These are phyloP conservation scores for Neoascia interrupta DNA, from an alignment of 2,888 invertebrate genomes.

Conservation along the genomic window DNA sequence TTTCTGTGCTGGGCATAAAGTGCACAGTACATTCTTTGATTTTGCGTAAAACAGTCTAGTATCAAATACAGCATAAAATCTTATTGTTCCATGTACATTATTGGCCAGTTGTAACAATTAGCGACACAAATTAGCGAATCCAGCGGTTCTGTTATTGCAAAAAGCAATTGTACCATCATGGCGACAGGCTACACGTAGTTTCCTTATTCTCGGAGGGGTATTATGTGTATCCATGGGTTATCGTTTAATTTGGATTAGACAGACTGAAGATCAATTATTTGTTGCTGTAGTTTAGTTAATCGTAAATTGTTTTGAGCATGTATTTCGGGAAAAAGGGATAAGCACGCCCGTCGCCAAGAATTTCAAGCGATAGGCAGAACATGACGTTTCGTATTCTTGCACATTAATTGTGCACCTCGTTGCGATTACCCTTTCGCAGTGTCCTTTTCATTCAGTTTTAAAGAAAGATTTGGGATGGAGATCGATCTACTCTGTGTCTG, in stretches of 20 bases:
- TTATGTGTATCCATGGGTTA: conserved; percentile 1
- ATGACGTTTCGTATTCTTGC: conserved; percentile 98
- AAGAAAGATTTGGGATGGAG: too few species aligned
- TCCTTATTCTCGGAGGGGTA: not conserved
- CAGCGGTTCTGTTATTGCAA: conserved; percentile 26
- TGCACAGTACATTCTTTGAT: too few species aligned
- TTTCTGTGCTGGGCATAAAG: conserved; percentile 32
- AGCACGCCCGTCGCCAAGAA: conserved; percentile 91
- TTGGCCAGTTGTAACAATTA: too few species aligned
- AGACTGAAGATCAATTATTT: conserved; percentile 29
- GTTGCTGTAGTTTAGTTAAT: too few species aligned
- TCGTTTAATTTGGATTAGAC: conserved; percentile 13
- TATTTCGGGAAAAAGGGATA: conserved; percentile 82
- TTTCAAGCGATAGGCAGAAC: conserved; percentile 97
- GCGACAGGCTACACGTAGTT: not conserved
- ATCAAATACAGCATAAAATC: conserved; percentile 30
- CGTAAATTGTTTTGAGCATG: conserved; percentile 69
- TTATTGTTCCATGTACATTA: conserved; percentile 4
- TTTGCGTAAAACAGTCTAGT: too few species aligned
- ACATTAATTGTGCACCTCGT: conserved; percentile 98
- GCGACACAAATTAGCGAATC: not conserved
- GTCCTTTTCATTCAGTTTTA: too few species aligned
- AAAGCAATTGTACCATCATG: conserved; percentile 49
- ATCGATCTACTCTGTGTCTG: too few species aligned
- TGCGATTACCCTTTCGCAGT: too few species aligned